These are phyloP conservation scores for Poecilobothrus nobilitatus DNA, from an alignment of 2,888 invertebrate species.

Conservation along the genomic window DNA sequence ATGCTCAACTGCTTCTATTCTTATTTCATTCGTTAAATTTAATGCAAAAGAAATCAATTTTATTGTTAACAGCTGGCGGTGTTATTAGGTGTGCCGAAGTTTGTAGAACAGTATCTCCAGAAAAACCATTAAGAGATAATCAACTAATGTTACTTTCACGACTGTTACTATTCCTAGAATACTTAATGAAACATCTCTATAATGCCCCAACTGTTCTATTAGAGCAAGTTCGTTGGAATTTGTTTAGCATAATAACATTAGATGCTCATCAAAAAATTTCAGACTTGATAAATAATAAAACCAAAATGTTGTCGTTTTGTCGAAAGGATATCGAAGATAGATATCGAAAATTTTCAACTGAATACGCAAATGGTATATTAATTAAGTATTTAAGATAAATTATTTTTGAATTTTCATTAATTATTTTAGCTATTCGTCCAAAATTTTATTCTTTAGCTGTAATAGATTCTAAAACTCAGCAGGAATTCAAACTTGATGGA, in stretches of 20 bases:
- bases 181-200: constrained; percentile 90
- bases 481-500: constrained; percentile 86
- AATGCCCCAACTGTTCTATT: constrained; percentile 80
- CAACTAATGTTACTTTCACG: constrained; percentile 78
- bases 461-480: constrained; percentile 55
- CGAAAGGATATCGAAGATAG: constrained; percentile 65
- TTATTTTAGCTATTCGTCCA: constrained; percentile 61
- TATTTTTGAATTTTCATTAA: constrained; percentile 29
- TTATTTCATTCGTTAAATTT: constrained; percentile 89
- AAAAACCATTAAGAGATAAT: constrained; percentile 42
- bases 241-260: constrained; percentile 56
- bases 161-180: constrained; percentile 79
- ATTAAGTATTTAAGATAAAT: neutral
- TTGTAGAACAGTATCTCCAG: constrained; percentile 44
- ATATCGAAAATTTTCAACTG: constrained; percentile 53
- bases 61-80: constrained; percentile 72
- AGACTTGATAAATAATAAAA: constrained; percentile 46
- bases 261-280: constrained; percentile 49
- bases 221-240: constrained; percentile 81
- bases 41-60: constrained; percentile 92
- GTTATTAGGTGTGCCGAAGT: constrained; percentile 60
- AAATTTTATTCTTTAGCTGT: constrained; percentile 84
- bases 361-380: constrained; percentile 34
- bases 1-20: constrained; percentile 85
- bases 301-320: constrained; percentile 61